Conservation (phyloP, 2,888 invertebrate species). For the Eueremaeus valkanovi region DNA sequence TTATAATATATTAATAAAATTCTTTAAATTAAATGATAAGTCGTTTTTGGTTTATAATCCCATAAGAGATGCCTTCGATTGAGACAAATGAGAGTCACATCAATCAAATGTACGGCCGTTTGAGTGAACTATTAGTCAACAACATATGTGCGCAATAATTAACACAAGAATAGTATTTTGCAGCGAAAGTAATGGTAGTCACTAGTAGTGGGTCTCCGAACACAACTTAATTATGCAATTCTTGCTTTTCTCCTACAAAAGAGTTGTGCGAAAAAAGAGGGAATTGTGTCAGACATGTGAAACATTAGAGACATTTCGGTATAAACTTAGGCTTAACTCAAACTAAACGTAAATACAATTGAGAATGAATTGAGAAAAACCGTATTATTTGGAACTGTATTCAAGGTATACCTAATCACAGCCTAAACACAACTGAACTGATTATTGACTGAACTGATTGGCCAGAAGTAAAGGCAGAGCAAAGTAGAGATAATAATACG, state of each 20-base stretch:
- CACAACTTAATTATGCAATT: slow-evolving; percentile 19
- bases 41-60: background rate
- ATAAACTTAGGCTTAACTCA: background rate
- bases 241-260: slow-evolving; percentile 32
- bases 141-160: background rate
- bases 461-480: background rate
- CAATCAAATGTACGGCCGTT: slow-evolving; percentile 20
- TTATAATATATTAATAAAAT: slow-evolving; percentile 5
- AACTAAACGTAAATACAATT: background rate
- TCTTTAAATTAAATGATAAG: background rate
- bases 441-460: background rate
- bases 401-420: background rate
- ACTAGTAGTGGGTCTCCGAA: slow-evolving; percentile 30
- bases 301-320: background rate
- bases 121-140: background rate
- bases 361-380: background rate
- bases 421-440: background rate
- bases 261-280: slow-evolving; percentile 4
- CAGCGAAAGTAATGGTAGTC: slow-evolving; percentile 23
- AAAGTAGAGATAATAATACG: slow-evolving; percentile 10
- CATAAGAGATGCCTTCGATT: slow-evolving; percentile 27
- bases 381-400: background rate
- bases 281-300: slow-evolving; percentile 17
- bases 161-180: slow-evolving; percentile 5
- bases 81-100: background rate